These are phyloP conservation scores for Aphis gossypii DNA, from an alignment of 1,140 invertebrate genomes.

Conservation along the genomic window DNA sequence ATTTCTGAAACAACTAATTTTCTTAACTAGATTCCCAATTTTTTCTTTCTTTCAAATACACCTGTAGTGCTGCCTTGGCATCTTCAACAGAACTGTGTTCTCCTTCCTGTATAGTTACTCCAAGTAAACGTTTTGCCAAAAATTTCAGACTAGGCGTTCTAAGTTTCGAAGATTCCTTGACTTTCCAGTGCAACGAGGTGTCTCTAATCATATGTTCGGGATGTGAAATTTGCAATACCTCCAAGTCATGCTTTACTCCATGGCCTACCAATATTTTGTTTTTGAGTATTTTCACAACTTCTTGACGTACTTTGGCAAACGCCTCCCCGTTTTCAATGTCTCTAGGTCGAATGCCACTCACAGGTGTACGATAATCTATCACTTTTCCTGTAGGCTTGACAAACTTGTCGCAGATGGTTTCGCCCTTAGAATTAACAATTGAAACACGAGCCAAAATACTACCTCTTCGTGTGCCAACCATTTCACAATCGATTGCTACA, in stretches of 20 bases:
- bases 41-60: constrained; percentile 77
- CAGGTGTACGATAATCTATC: constrained; percentile 81
- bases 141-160: constrained; percentile 84
- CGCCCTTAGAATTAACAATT: constrained; percentile 85
- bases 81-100: constrained; percentile 92
- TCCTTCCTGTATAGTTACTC: constrained; percentile 83
- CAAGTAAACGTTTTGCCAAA: constrained; percentile 76
- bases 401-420: constrained; percentile 89
- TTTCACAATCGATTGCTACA: constrained; percentile 94
- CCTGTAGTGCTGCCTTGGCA: constrained; percentile 82
- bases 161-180: constrained; percentile 69
- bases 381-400: constrained; percentile 83
- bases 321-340: constrained; percentile 75
- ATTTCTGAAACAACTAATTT: constrained; percentile 12
- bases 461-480: constrained; percentile 89
- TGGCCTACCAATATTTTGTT: constrained; percentile 86
- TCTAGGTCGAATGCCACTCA: constrained; percentile 84
- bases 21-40: constrained; percentile 72
- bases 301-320: constrained; percentile 80
- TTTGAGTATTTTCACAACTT: constrained; percentile 80
- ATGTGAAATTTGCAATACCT: constrained; percentile 83
- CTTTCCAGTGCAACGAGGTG: constrained; percentile 82
- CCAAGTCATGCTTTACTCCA: constrained; percentile 84
- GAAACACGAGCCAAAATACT: constrained; percentile 89
- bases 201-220: constrained; percentile 80